Evolutionary conservation across 2,888 invertebrate genomes (phyloP).

Genomic region (Parnassius apollo): DNA sequence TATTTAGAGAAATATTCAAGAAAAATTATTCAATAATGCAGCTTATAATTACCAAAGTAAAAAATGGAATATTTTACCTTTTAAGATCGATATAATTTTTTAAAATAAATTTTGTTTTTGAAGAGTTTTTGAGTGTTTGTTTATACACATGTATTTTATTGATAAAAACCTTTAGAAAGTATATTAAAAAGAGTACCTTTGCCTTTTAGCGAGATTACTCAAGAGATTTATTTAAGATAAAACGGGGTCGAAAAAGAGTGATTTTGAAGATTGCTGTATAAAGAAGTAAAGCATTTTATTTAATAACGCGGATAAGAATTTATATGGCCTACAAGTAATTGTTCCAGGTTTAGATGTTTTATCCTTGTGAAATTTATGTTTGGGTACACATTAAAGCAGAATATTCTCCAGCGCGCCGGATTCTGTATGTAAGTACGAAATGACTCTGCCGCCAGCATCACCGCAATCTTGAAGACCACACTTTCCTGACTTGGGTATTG

Average conservation of each 20-base stretch:
- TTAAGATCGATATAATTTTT: no score
- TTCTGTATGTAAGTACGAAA: not conserved
- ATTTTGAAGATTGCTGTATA: conserved; percentile 12
- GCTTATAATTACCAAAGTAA: no score
- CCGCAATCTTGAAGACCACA: not conserved
- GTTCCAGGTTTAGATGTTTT: no score
- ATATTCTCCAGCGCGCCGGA: not conserved
- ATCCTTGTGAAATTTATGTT: no score
- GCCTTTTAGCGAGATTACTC: conserved; percentile 13
- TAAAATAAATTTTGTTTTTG: not conserved
- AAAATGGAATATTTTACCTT: no score
- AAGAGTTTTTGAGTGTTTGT: not conserved
- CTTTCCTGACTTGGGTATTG: no score
- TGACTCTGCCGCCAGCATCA: not conserved
- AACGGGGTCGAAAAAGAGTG: conserved; percentile 6
- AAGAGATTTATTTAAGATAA: conserved; percentile 11
- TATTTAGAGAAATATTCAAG: no score
- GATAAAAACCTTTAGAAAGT: conserved; percentile 1
- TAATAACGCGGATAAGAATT: no score
- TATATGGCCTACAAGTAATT: no score
- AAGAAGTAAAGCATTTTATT: not conserved
- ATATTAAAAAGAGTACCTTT: conserved; percentile 5
- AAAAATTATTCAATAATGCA: no score
- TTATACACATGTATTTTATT: conserved; percentile 3
- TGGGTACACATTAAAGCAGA: no score